phyloP scores from a whole-genome alignment of 2,797 vertebrate genomes.

The Erethizon dorsatum region DNA sequence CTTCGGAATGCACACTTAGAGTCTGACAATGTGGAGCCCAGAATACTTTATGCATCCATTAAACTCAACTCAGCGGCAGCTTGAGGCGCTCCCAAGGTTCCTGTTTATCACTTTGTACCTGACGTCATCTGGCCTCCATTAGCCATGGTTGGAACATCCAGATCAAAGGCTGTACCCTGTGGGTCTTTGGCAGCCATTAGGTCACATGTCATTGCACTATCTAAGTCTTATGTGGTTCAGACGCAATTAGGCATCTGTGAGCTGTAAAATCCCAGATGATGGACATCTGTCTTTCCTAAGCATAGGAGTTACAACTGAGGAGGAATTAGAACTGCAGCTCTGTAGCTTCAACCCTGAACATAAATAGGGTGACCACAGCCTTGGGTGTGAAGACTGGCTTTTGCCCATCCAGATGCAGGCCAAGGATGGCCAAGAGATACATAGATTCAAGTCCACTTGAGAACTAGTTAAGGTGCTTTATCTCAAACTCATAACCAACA shows the following conservation, averaged over 20 bases:
- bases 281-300: neutral
- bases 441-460: neutral
- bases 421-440: neutral
- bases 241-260: conserved; percentile 8
- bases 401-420: neutral
- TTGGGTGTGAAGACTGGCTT: neutral
- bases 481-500: neutral
- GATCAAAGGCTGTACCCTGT: conserved; percentile 15
- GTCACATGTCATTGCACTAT: conserved; percentile 67
- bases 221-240: neutral
- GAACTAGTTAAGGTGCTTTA: neutral
- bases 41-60: neutral
- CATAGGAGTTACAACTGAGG: neutral
- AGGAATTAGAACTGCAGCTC: neutral
- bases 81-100: neutral
- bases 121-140: conserved; percentile 53
- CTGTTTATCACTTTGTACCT: neutral
- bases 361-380: neutral
- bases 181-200: conserved; percentile 56
- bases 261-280: conserved; percentile 39
- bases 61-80: neutral
- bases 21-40: neutral
- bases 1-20: neutral
- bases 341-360: neutral
- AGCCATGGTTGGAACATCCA: neutral